These are phyloP conservation scores for Cyanoderma ruficeps DNA, from an alignment of 2,113 vertebrate genomes.

Conservation along the genomic window DNA sequence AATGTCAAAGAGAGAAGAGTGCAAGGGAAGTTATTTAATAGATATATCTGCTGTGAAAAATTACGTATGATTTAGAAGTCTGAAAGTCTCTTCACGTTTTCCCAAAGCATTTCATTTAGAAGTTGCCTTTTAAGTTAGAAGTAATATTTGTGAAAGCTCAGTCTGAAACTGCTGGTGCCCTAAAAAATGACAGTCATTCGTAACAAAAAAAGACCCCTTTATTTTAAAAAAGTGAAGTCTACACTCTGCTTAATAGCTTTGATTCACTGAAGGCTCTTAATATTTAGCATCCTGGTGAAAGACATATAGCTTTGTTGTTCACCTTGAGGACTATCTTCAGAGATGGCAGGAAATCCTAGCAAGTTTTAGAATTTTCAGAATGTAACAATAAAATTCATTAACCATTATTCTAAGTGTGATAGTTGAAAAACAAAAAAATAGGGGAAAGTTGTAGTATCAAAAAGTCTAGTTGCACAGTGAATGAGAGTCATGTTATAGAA, in stretches of 20 bases:
- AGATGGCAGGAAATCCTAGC: background rate
- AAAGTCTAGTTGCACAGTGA: background rate
- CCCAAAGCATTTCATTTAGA: background rate
- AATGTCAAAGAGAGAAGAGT: constrained; percentile 2
- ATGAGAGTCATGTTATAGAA: background rate
- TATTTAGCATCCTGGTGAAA: background rate
- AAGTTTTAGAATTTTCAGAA: background rate
- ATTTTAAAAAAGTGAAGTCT: background rate
- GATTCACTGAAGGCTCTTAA: background rate
- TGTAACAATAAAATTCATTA: background rate
- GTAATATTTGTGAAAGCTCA: background rate
- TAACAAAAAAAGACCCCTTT: background rate
- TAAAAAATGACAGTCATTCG: background rate
- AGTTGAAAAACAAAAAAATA: background rate
- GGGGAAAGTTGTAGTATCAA: background rate
- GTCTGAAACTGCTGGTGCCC: background rate
- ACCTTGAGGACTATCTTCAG: background rate
- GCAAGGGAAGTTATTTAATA: constrained; percentile 22
- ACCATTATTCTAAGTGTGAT: background rate
- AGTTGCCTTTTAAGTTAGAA: background rate
- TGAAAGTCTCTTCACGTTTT: background rate
- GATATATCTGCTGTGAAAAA: constrained; percentile 37
- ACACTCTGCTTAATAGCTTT: background rate
- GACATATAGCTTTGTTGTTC: background rate
- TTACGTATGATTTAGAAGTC: background rate